These are phyloP conservation scores for Exaiptasia diaphana DNA, from an alignment of 64 coral and sea anemone species.

Conservation along the genomic window DNA sequence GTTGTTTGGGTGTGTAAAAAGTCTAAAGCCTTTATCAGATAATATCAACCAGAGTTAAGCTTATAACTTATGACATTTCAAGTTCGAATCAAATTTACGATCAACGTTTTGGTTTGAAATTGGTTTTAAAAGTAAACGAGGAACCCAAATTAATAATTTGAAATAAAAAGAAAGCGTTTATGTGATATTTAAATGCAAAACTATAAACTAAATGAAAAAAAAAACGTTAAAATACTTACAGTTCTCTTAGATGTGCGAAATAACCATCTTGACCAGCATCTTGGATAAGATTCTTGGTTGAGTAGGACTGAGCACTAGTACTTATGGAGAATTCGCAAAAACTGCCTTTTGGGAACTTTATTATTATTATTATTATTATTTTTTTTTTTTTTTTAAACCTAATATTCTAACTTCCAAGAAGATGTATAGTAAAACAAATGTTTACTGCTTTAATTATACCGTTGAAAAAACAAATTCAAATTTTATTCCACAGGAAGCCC, in stretches of 20 bases:
- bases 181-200: background rate
- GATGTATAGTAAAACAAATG: too few relatives aligned
- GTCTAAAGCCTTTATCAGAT: too few relatives aligned
- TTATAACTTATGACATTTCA: too few relatives aligned
- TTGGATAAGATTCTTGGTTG: background rate
- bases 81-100: background rate
- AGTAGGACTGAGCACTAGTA: conserved; percentile 15
- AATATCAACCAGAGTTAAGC: too few relatives aligned
- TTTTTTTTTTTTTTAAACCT: too few relatives aligned
- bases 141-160: background rate
- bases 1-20: too few relatives aligned
- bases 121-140: background rate
- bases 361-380: background rate
- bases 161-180: background rate
- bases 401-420: too few relatives aligned
- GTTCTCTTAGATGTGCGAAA: background rate
- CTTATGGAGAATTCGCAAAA: background rate
- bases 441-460: too few relatives aligned
- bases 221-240: background rate
- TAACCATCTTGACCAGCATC: background rate
- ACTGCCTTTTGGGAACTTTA: background rate
- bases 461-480: too few relatives aligned
- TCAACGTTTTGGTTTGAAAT: background rate
- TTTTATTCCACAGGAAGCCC: too few relatives aligned
- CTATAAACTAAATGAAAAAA: background rate